phyloP scores from a whole-genome alignment of 2,888 invertebrate genomes.

The Drosophila tripunctata region DNA sequence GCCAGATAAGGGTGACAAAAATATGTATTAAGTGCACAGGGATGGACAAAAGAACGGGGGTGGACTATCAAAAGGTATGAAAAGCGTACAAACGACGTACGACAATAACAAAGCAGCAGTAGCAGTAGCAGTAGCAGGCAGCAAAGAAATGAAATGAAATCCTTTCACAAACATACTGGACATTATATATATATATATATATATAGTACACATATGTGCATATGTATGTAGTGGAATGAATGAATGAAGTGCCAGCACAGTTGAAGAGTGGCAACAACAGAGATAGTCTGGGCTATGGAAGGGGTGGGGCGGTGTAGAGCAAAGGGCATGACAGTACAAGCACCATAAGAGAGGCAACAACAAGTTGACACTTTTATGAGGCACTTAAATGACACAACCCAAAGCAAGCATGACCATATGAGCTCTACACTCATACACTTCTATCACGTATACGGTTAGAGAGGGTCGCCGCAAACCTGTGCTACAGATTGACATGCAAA shows the following conservation, averaged over 20 bases:
- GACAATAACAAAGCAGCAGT: conserved; percentile 35
- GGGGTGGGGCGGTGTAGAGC: conserved; percentile 1
- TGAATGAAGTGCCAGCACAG: conserved; percentile 57
- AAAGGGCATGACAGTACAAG: conserved; percentile 51
- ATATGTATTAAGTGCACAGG: conserved; percentile 76
- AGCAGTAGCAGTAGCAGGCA: too few species aligned
- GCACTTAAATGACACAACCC: conserved; percentile 81
- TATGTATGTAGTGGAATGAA: conserved; percentile 46
- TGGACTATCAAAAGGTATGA: conserved; percentile 58
- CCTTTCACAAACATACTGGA: conserved; percentile 60
- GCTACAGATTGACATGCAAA: conserved; percentile 76
- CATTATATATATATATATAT: conserved; percentile 6
- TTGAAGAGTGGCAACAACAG: conserved; percentile 19
- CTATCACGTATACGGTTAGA: not conserved
- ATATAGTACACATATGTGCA: conserved; percentile 1
- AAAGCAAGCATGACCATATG: conserved; percentile 59
- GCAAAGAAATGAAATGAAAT: conserved; percentile 77
- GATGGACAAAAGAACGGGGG: conserved; percentile 20
- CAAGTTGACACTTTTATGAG: conserved; percentile 82
- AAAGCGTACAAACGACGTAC: conserved; percentile 60
- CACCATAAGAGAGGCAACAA: conserved; percentile 55
- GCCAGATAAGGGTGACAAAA: conserved; percentile 76
- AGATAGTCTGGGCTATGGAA: not conserved
- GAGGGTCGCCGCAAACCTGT: conserved; percentile 45
- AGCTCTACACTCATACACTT: conserved; percentile 14